Evolutionary conservation across 2,888 invertebrate genomes (phyloP).

Genomic region (Ephialtes manifestator): DNA sequence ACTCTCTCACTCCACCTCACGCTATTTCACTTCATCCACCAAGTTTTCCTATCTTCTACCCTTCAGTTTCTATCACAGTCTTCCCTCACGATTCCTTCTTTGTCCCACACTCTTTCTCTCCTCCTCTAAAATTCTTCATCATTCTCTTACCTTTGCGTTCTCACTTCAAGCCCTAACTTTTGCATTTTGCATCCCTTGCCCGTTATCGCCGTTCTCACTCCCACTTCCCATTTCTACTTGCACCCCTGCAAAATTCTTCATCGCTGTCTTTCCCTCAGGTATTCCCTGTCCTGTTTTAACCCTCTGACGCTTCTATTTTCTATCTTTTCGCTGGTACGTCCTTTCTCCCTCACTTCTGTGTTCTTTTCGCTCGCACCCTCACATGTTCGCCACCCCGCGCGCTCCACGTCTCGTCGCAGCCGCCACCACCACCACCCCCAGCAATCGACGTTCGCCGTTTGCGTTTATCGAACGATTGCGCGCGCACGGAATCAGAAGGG

Average conservation of each 20-base stretch:
- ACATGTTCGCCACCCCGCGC: slow-evolving; percentile 38
- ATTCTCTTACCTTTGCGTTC: neutral
- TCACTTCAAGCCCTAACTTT: slow-evolving; percentile 3
- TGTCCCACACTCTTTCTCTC: neutral
- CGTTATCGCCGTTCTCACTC: neutral
- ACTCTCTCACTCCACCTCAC: neutral
- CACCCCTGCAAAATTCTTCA: slow-evolving; percentile 21
- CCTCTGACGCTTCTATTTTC: slow-evolving; percentile 58
- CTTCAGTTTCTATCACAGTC: neutral
- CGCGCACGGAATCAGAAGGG: slow-evolving; percentile 82
- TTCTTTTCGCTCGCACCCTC: slow-evolving; percentile 56
- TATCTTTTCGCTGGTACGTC: slow-evolving; percentile 14
- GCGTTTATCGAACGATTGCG: slow-evolving; percentile 86
- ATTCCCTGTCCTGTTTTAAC: slow-evolving; percentile 53
- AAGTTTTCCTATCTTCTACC: neutral
- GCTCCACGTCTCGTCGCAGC: slow-evolving; percentile 57
- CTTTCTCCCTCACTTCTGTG: slow-evolving; percentile 56
- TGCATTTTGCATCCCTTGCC: neutral
- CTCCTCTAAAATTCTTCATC: slow-evolving; percentile 17
- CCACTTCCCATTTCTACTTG: slow-evolving; percentile 4
- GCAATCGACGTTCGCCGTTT: slow-evolving; percentile 81
- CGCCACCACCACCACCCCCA: slow-evolving; percentile 71
- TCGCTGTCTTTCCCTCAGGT: slow-evolving; percentile 48
- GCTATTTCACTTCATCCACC: slow-evolving; percentile 8
- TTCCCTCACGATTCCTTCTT: slow-evolving; percentile 9